Evolutionary conservation across 2,888 invertebrate genomes (phyloP), one percentile per base, ranked within the genome.

Genomic region (Omphaloscelis lunosa): DNA sequence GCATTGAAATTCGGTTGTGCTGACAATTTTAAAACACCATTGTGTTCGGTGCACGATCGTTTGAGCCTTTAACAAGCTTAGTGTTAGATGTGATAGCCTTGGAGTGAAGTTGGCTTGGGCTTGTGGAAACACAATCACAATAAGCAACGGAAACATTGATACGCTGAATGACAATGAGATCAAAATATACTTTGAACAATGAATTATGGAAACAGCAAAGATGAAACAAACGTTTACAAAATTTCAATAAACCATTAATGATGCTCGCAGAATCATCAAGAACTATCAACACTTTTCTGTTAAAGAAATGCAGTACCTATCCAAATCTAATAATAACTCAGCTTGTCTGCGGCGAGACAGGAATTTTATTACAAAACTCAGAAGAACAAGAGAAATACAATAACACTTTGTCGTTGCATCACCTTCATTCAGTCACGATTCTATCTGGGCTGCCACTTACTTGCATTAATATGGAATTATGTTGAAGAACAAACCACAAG

Each of bases 381-480:
- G 86, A 86, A 84, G 84, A 82, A 86, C 77, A 82, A 84, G 72
- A 79, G 80, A 80, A 88, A 86, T 83, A 87, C 77, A 79, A 87
- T 85, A 83, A 87, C 77, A 71, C 81, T 85, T 67, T 84, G 76
- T 76, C 78, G 86, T 95, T 95, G 91, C 95, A 92, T 94, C 94
- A 94, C 88, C 89, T 86, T 82, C 90, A 80, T 88, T 94, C 93
- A 93, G 94, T 95, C 95, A 95, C 93, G 93, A 95, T 85, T 86
- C 90, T 86, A 93, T 92, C 93, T 93, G 91, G 93, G 93, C 91
- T 93, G 90, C 91, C 92, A 91, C 93, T 94, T 93, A 93, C 92
- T 92, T 90, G 88, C 90, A 92, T 94, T 93, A 91, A 93, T 93
- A 94, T 93, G 92, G 91, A 93, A 91, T 91, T 91, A 91, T 92